These are phyloP conservation scores for Drosophila ambigua DNA, from an alignment of 1,140 invertebrate genomes.

Conservation along the genomic window DNA sequence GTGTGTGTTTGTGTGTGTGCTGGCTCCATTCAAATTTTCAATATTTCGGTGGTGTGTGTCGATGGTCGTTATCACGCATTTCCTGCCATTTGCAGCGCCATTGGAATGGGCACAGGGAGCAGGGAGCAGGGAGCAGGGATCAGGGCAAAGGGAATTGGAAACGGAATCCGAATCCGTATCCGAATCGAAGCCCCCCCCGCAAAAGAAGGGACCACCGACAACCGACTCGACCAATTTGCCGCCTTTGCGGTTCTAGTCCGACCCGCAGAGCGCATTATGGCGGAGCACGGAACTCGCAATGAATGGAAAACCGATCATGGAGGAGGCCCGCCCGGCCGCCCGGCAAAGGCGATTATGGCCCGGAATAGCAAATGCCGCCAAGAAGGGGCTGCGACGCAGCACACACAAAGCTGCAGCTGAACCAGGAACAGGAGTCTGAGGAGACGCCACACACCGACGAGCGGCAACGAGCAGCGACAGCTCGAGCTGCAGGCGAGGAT, in stretches of 20 bases:
- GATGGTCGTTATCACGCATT: conserved; percentile 78
- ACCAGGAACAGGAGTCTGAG: too few species aligned
- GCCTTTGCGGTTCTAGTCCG: conserved; percentile 65
- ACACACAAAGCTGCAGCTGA: too few species aligned
- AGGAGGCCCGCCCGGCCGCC: neutral
- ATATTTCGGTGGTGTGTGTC: conserved; percentile 67
- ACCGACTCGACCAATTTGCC: conserved; percentile 73
- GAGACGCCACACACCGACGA: too few species aligned
- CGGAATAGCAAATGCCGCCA: too few species aligned
- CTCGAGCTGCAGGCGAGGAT: too few species aligned
- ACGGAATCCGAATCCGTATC: too few species aligned
- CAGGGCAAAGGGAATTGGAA: conserved; percentile 12
- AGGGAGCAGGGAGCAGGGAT: too few species aligned
- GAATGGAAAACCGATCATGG: conserved; percentile 1
- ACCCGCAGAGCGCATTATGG: conserved; percentile 53
- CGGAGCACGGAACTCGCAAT: conserved; percentile 20
- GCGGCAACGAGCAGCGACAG: too few species aligned
- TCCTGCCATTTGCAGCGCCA: conserved; percentile 73
- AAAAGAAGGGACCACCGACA: conserved; percentile 27
- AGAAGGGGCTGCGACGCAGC: too few species aligned
- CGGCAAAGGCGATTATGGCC: conserved; percentile 3
- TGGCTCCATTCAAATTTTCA: conserved; percentile 67
- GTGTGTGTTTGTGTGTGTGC: conserved; percentile 1
- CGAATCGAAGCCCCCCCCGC: neutral
- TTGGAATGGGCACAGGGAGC: too few species aligned